Evolutionary conservation across 2,113 vertebrate species (phyloP), one percentile per base, ranked within the genome.

Genomic region (Gymnorhina tibicen): DNA sequence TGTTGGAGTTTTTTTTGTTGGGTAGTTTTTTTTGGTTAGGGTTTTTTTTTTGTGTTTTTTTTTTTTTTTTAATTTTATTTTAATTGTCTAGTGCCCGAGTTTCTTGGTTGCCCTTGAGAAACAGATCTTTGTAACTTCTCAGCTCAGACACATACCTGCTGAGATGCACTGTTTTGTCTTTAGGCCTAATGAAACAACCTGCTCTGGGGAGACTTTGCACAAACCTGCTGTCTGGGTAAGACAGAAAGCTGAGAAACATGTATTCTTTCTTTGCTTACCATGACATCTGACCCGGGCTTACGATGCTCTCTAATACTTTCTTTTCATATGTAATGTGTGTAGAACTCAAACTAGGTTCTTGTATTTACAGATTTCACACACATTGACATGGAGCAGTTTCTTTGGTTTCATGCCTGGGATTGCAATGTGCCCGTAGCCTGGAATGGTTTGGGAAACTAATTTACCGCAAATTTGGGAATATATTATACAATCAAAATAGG

Each of bases 21-120:
- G 19, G 11, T 50, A n/a, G n/a, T 42, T 4, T 4, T 27, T 33
- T 60, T 62, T 39, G 0, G 1, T 10, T 33, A 9, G 7, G 42
- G 42, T 16, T 42, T 42, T 42, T 42, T 42, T 42, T 42, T 6
- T 16, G 42, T 42, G 42, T 16, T 9, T 28, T 13, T 24, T 32
- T 13, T 33, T 6, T 14, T 15, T 18, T 53, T 3, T 35, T 20
- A 13, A 3, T n/a, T 70, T 60, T 8, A 7, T 33, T 30, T 56
- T 32, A 10, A 6, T 35, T 23, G 13, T 80, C 10, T 73, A 20
- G 33, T 55, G 20, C 23, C 13, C 0, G 2, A 83, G 84, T 76
- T 91, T 85, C 27, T 47, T 70, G 10, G 16, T 26, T 5, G 7
- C 23, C 26, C 84, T 87, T 80, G 22, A 53, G 64, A 94, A 91